These are phyloP conservation scores for Papilio dardanus DNA, from an alignment of 1,140 invertebrate genomes.

Conservation along the genomic window DNA sequence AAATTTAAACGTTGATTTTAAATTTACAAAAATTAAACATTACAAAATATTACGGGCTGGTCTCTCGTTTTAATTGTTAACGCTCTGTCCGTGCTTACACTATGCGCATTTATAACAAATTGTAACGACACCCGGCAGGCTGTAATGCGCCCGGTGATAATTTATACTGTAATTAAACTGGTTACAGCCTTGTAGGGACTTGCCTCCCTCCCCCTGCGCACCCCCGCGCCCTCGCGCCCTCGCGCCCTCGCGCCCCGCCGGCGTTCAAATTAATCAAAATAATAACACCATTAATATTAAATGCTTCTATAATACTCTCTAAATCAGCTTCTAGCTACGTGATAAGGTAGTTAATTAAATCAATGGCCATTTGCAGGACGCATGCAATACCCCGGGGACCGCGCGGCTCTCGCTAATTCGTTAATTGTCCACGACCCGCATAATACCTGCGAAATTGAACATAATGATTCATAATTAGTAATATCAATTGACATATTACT, in stretches of 20 bases:
- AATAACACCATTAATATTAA: not conserved
- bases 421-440: not conserved
- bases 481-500: not conserved
- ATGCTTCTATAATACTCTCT: not conserved
- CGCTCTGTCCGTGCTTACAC: constrained; percentile 27
- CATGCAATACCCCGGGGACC: not conserved
- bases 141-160: constrained; percentile 50
- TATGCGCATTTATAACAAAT: constrained; percentile 41
- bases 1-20: too few species aligned
- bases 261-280: not conserved
- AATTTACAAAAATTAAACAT: not conserved
- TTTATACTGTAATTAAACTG: constrained; percentile 57
- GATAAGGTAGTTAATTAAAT: not conserved
- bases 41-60: not conserved
- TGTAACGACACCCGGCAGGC: constrained; percentile 41
- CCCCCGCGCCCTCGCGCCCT: too few species aligned
- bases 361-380: not conserved
- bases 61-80: not conserved
- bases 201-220: not conserved
- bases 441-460: not conserved
- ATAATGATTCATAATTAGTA: not conserved
- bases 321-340: not conserved
- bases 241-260: not conserved
- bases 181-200: constrained; percentile 36
- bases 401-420: not conserved